Evolutionary conservation across 2,888 invertebrate genomes (phyloP), one percentile per base, ranked within the genome.

Genomic region (Trachelus iudaicus): DNA sequence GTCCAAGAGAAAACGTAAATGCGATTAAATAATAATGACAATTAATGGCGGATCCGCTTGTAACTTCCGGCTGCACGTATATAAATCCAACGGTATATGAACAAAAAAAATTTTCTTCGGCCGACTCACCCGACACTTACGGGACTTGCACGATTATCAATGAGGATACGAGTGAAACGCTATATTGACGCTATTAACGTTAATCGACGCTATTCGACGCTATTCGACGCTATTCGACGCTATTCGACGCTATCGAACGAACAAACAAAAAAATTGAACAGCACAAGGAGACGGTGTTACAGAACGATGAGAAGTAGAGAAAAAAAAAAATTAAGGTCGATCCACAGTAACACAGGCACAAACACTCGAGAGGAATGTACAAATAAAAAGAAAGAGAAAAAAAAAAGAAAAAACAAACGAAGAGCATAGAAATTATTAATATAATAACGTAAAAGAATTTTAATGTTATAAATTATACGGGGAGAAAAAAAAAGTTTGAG

Each of bases 401-500:
- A 40, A 69, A 33, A 71, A 34, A 81, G 76, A 86, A 82, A 79
- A 83, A 83, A 79, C 84, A 84, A 81, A 56, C 2, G 31, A 71
- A 34, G 33, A 71, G 71, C 31, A 78, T 78, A 90, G 89, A 89
- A 89, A 89, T 88, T 89, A 90, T 90, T 89, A 89, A 90, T 88
- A 88, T 89, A 89, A 88, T 89, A 88, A 90, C 87, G 88, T 89
- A 89, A 89, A 82, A 83, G 71, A 79, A 79, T 88, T 90, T 89
- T 88, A 89, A 90, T 87, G 90, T 89, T 91, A 90, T 91, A 90
- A 90, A 89, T 90, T 90, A 90, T 90, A 82, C 75, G 81, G 76
- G 78, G 84, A 87, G 69, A 77, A 83, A 79, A 77, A 83, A 79
- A 76, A 80, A 82, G 82, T 81, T 77, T 76, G 82, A 82, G 82